Evolutionary conservation across 2,888 invertebrate species (phyloP), one percentile per base, ranked within the genome.

Genomic region (Tolmerus cingulatus): DNA sequence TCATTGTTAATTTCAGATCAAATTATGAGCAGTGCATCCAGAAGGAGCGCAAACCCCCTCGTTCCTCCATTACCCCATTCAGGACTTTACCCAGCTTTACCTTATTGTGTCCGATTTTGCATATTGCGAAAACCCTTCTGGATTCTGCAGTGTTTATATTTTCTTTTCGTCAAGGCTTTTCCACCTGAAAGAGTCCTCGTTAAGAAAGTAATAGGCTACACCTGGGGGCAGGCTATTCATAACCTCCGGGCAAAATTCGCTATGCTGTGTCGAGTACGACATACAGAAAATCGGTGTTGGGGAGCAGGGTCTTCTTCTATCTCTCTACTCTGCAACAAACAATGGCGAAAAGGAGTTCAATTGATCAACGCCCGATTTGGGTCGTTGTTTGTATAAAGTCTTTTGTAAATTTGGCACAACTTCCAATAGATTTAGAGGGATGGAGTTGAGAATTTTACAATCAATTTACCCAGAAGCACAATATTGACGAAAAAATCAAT

Each of bases 1-100:
- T 51, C 37, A 34, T 82, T 82, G 57, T 82, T 82, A 66, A 82
- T 82, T 82, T 66, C 82, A 34, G 57, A 82, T 82, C 82, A 82
- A 82, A 82, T 82, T 82, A 82, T 57, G 37, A 66, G 66, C 34
- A 55, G 57, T 37, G 82, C 82, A 82, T 82, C 30, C 66, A 82
- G 30, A 34, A 82, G 30, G 16, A 37, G 82, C 37, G 23, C 34
- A 37, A 34, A 19, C 23, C 9, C 14, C 19, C 12, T 12, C 40
- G 0, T 34, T 9, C 40, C 40, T 12, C 12, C 40, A 40, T 12
- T 40, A 12, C 40, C 8, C 40, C 40, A 8, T 40, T 40, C 12
- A 40, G 12, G 27, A n/a, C 7, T 57, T 57, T 27, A 57, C 57
- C n/a, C n/a, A 23, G 30, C 79, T 27, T 46, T 30, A 8, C n/a